phyloP scores from a whole-genome alignment of 92 coral and sea anemone species.

The Heteractis magnifica region DNA sequence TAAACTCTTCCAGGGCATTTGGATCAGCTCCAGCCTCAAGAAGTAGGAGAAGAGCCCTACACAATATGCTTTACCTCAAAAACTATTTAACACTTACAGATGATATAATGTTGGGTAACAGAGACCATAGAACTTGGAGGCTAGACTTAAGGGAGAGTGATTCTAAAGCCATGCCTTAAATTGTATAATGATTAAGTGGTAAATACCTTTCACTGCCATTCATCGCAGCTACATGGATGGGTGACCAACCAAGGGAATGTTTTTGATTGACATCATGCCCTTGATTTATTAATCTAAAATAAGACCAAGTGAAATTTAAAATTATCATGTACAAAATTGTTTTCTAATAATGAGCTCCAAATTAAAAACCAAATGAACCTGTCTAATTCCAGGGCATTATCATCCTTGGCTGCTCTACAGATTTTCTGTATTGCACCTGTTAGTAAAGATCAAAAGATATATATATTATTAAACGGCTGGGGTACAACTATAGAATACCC shows the following conservation, averaged over 20 bases:
- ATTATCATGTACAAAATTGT: not conserved
- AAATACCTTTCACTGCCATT: conserved; percentile 80
- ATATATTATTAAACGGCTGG: not conserved
- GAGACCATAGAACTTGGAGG: too few relatives aligned
- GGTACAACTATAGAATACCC: too few relatives aligned
- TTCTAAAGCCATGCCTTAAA: too few relatives aligned
- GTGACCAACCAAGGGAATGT: conserved; percentile 94
- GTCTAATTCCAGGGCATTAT: conserved; percentile 65
- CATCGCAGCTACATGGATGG: conserved; percentile 93
- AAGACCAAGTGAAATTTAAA: not conserved
- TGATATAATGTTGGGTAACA: not conserved
- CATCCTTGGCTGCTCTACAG: conserved; percentile 65
- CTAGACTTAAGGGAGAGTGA: too few relatives aligned
- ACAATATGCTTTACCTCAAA: not conserved
- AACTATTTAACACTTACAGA: too few relatives aligned
- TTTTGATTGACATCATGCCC: conserved; percentile 79
- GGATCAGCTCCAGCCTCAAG: conserved; percentile 90
- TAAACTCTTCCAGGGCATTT: conserved; percentile 81
- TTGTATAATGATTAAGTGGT: not conserved
- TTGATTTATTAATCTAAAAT: conserved; percentile 54
- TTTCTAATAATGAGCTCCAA: not conserved
- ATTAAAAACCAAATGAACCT: conserved; percentile 39
- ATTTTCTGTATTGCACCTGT: conserved; percentile 63
- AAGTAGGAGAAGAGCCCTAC: conserved; percentile 65
- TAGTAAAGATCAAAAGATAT: not conserved